Evolutionary conservation across 2,888 invertebrate genomes (phyloP).

Genomic region (Hirudinaria manillensis): DNA sequence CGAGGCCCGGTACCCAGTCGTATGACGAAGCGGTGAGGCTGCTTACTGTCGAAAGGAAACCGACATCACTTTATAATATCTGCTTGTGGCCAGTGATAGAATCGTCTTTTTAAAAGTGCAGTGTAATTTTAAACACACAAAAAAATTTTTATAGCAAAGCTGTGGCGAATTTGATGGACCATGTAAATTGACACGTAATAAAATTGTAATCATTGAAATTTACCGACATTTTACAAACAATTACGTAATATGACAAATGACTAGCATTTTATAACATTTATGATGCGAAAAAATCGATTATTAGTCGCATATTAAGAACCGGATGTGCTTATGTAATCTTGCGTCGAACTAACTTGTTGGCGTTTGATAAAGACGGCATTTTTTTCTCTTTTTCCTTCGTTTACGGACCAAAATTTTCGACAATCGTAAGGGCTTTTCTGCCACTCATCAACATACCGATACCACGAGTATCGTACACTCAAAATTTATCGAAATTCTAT

Average conservation of each 20-base stretch:
- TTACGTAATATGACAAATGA: no score
- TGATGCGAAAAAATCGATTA: no score
- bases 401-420: slow-evolving; percentile 54
- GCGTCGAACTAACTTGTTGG: slow-evolving; percentile 39
- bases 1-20: slow-evolving; percentile 98
- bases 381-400: slow-evolving; percentile 48
- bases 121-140: no score
- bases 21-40: slow-evolving; percentile 58
- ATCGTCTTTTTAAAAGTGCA: no score
- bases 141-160: no score
- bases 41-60: slow-evolving; percentile 21
- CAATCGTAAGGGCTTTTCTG: slow-evolving; percentile 49
- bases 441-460: slow-evolving; percentile 45
- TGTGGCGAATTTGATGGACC: no score
- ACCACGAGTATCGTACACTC: slow-evolving; percentile 8
- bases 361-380: slow-evolving; percentile 51
- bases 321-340: neutral
- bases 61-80: neutral
- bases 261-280: no score
- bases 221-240: no score
- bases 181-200: no score
- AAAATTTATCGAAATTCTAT: neutral
- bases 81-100: neutral
- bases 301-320: neutral
- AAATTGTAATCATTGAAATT: no score